Base-by-base conservation (phyloP, 2,888 invertebrate genomes). In the Drosophila prolongata region DNA sequence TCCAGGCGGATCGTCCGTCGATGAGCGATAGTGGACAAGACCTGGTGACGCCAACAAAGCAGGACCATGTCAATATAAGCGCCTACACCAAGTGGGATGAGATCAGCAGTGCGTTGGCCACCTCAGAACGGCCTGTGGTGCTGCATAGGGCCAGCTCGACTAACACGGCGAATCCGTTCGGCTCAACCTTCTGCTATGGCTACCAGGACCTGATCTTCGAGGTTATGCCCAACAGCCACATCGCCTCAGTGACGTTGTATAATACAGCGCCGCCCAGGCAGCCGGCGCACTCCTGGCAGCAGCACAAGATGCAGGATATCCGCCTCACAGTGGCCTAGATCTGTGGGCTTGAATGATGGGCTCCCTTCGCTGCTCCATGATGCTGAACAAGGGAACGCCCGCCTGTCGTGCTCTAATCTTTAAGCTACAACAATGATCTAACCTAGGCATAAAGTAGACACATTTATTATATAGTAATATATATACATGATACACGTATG, bases 171-270 rank as follows among this genome's bases (percentile, higher is more conserved):
- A 99, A 99, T 93, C 99, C 99, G 0, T 99, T 99, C 93, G 99
- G 99, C n/a, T 97, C 98, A 79, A 99, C 99, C 50, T 97, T 98
- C 93, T 99, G 99, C 93, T 99, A 98, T 92, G 99, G 99, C 13
- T 98, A 97, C 93, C 97, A 98, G 93, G 99, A 99, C 91, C 97
- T 99, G 89, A 99, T 99, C 88, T 99, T 99, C 91, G 99, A 99
- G 95, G 98, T 99, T 89, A 97, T 98, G 98, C 96, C 97, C 3
- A 98, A 98, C 92, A 96, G 97, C 92, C 97, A 97, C 92, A 97
- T 98, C 89, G 98, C 97, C 58, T 97, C 98, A 69, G 95, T 98
- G 74, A 98, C 97, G 58, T 94, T 98, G 81, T 98, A 97, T 65
- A 91, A 89, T 44, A 91, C 90, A 4, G 86, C 90, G 55, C 90